Evolutionary conservation across 64 coral and sea anemone species (phyloP), one percentile per base, ranked within the genome.

Genomic region (Stylophora pistillata): DNA sequence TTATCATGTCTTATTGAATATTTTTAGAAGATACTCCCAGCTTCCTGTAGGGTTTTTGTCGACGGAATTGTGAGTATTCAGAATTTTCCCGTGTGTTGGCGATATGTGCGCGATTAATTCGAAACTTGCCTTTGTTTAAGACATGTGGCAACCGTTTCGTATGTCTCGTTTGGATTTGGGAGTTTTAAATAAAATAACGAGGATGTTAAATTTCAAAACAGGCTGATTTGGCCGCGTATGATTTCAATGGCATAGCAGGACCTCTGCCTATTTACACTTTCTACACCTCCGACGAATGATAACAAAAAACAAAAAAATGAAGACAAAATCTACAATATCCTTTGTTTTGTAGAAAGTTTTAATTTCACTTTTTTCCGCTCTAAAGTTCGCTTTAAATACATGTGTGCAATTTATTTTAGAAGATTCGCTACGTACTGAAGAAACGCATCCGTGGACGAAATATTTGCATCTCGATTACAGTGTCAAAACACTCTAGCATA

Each of bases 301-400:
- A 32, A 37, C 11, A 23, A 75, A 5, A 41, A 26, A 71, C 66
- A 71, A 71, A 71, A 41, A 18, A 34, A 17, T 18, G 21, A 75
- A 21, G 7, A 79, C n/a, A 30, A 79, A 58, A 79, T 15, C 77
- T 79, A 5, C 15, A 25, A 16, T 28, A 15, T 0, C 16, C 77
- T 59, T 82, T 82, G 78, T 60, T 82, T 64, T 63, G 53, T 55
- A 79, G 56, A 58, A 58, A 56, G 25, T 29, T 58, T 58, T 79
- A 79, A 58, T 79, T 79, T 79, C 23, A 31, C 77, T 13, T 79
- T 79, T 81, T 81, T 81, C 23, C 58, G 54, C 77, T 78, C n/a
- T 55, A 55, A 55, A 29, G 30, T 34, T 62, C 60, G 30, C 25
- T 16, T 12, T 79, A 9, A n/a, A 17, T 79, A 79, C 77, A 79